Conservation (phyloP, 2,797 vertebrate genomes). For the Cossypha niveicapilla region DNA sequence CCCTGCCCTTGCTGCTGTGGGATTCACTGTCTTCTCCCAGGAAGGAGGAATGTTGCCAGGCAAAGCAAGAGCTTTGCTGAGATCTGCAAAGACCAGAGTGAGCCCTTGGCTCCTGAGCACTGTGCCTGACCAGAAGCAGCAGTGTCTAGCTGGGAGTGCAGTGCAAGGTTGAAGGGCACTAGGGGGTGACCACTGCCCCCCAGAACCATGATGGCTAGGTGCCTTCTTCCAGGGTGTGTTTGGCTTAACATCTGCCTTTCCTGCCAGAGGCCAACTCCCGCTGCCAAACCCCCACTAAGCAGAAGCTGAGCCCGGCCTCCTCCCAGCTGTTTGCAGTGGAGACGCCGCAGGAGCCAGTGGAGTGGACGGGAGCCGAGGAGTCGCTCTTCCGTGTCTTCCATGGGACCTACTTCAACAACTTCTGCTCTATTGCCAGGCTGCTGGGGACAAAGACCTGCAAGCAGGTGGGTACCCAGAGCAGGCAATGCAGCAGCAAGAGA, state of each 20-base stretch:
- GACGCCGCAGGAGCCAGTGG: constrained; percentile 77
- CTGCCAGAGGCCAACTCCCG: constrained; percentile 91
- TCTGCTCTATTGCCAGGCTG: constrained; percentile 94
- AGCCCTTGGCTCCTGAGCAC: background rate
- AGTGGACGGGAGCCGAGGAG: constrained; percentile 94
- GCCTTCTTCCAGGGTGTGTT: background rate
- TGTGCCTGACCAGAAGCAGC: background rate
- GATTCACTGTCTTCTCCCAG: background rate
- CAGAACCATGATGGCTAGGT: background rate
- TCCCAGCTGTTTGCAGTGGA: constrained; percentile 79
- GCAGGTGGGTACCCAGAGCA: constrained; percentile 76
- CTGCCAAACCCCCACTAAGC: constrained; percentile 92
- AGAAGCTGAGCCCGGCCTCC: constrained; percentile 80
- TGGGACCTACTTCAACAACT: constrained; percentile 98
- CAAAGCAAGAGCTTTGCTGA: background rate
- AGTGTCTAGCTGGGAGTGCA: background rate
- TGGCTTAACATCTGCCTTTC: background rate
- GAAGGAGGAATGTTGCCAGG: background rate
- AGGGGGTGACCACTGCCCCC: background rate
- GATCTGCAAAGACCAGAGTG: background rate
- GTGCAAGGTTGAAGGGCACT: background rate
- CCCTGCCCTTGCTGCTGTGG: background rate
- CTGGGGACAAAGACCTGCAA: constrained; percentile 96
- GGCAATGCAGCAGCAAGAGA: background rate
- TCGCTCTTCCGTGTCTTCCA: constrained; percentile 95